Evolutionary conservation across 2,113 vertebrate genomes (phyloP).

Genomic region (Atractosteus spatula): DNA sequence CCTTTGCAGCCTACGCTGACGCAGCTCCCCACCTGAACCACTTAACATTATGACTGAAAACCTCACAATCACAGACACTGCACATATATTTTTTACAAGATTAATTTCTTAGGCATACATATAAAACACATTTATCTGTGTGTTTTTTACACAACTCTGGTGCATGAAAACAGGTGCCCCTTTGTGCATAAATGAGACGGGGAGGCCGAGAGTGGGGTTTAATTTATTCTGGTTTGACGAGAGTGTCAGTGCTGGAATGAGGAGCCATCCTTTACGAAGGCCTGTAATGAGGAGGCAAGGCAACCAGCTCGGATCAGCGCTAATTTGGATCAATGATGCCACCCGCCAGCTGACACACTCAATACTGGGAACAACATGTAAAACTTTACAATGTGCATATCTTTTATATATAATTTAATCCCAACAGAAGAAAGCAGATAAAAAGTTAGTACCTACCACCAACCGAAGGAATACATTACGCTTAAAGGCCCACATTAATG

Average conservation of each 20-base stretch:
- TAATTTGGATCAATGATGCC: slow-evolving; percentile 3
- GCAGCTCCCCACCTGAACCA: too few relatives aligned
- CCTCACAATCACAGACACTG: not conserved
- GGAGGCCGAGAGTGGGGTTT: not conserved
- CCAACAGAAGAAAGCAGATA: slow-evolving; percentile 9
- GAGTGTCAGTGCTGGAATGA: not conserved
- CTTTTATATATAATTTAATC: slow-evolving; percentile 31
- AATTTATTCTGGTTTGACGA: not conserved
- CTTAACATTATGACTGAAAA: too few relatives aligned
- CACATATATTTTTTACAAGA: not conserved
- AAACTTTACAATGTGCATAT: slow-evolving; percentile 15
- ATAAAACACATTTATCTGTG: too few relatives aligned
- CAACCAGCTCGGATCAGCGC: not conserved
- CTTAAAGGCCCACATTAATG: slow-evolving; percentile 34
- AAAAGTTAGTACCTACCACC: slow-evolving; percentile 17
- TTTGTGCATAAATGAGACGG: too few relatives aligned
- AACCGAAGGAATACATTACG: slow-evolving; percentile 36
- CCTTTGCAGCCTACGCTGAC: too few relatives aligned
- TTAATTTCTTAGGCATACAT: too few relatives aligned
- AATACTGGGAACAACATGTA: slow-evolving; percentile 13
- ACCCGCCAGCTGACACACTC: not conserved
- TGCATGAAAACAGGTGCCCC: too few relatives aligned
- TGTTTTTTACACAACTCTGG: too few relatives aligned
- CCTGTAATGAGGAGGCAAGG: too few relatives aligned
- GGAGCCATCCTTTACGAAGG: too few relatives aligned